Evolutionary conservation across 2,888 invertebrate species (phyloP).

Genomic region (Morinoia aosen): DNA sequence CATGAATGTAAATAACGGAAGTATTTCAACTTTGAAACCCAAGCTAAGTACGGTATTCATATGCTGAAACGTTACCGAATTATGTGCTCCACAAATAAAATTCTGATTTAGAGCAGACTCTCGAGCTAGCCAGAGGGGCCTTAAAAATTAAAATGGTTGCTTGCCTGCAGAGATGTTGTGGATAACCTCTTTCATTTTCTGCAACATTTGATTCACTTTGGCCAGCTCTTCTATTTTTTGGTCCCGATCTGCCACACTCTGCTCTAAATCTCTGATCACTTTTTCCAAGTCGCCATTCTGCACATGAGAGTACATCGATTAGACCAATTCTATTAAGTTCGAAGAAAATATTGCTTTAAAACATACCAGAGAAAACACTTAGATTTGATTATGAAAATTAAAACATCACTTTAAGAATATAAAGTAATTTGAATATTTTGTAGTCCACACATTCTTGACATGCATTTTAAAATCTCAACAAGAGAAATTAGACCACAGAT

Average conservation of each 20-base stretch:
- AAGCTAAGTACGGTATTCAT: neutral
- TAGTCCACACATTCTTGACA: too few relatives aligned
- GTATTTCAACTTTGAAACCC: neutral
- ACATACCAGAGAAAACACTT: neutral
- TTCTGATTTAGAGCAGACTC: neutral
- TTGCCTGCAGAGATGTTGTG: slow-evolving; percentile 65
- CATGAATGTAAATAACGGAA: too few relatives aligned
- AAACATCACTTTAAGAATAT: neutral
- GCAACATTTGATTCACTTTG: slow-evolving; percentile 56
- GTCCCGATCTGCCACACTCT: slow-evolving; percentile 63
- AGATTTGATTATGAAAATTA: neutral
- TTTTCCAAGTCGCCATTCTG: slow-evolving; percentile 63
- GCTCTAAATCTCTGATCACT: slow-evolving; percentile 62
- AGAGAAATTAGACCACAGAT: too few relatives aligned
- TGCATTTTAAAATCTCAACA: too few relatives aligned
- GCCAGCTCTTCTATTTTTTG: slow-evolving; percentile 58
- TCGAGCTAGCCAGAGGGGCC: neutral
- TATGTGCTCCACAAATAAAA: too few relatives aligned
- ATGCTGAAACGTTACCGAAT: neutral
- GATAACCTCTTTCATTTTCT: slow-evolving; percentile 66
- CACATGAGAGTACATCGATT: neutral
- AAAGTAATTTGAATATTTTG: neutral
- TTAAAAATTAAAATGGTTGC: neutral
- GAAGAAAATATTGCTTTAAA: neutral
- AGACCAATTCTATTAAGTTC: neutral